These are phyloP conservation scores for Salvelinus alpinus DNA, from an alignment of 2,113 vertebrate species.

Conservation along the genomic window DNA sequence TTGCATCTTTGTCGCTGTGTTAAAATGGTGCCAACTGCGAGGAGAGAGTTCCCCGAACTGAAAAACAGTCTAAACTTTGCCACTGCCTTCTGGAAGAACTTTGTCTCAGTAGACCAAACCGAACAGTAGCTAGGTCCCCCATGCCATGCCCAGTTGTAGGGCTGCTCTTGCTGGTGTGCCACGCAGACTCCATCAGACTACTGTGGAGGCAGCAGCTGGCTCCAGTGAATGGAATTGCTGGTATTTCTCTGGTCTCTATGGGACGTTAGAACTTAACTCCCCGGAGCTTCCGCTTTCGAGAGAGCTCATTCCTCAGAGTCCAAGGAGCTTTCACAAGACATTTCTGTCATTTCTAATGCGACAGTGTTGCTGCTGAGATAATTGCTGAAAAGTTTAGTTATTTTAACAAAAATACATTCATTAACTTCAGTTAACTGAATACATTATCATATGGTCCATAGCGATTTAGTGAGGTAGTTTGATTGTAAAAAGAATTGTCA, in stretches of 20 bases:
- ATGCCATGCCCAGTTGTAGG: slow-evolving; percentile 3
- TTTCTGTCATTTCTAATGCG: neutral
- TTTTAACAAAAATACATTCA: neutral
- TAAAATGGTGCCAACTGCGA: neutral
- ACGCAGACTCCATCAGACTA: slow-evolving; percentile 23
- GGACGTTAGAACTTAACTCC: slow-evolving; percentile 25
- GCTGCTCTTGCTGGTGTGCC: slow-evolving; percentile 1
- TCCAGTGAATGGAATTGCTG: slow-evolving; percentile 57
- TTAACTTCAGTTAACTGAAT: neutral
- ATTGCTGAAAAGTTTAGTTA: neutral
- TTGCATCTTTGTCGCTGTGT: neutral
- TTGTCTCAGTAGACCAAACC: slow-evolving; percentile 2
- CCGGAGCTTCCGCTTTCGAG: slow-evolving; percentile 31
- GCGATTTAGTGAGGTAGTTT: too few species aligned
- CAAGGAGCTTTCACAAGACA: slow-evolving; percentile 14
- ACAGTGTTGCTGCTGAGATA: neutral
- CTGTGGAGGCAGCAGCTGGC: slow-evolving; percentile 56
- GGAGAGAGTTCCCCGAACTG: neutral
- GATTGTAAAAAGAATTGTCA: too few species aligned
- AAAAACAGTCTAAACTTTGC: neutral
- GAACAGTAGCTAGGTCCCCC: slow-evolving; percentile 7
- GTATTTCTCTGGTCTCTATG: slow-evolving; percentile 45
- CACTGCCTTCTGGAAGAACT: neutral
- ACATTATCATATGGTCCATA: neutral
- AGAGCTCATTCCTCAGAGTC: slow-evolving; percentile 28